Evolutionary conservation across 2,888 invertebrate genomes (phyloP).

Genomic region (Pogonocherus hispidulus): DNA sequence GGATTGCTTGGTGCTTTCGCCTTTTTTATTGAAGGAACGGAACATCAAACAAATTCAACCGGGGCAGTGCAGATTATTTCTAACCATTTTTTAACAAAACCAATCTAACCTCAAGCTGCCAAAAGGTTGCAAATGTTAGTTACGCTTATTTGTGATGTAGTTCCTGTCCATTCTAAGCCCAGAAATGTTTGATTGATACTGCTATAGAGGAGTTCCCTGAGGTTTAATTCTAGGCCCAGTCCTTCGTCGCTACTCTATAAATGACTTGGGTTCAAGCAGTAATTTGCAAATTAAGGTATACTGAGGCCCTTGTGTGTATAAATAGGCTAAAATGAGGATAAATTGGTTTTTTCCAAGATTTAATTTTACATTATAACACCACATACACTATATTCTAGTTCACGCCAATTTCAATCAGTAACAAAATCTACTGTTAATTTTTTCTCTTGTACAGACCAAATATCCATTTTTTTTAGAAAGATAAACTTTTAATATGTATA

Average conservation of each 20-base stretch:
- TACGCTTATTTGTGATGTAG: too few species aligned
- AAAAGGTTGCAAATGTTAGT: conserved; percentile 4
- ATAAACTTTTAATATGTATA: conserved; percentile 66
- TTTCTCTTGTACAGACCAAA: conserved; percentile 62
- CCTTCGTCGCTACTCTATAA: conserved; percentile 16
- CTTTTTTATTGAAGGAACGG: conserved; percentile 56
- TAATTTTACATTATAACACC: conserved; percentile 59
- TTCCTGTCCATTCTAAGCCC: conserved; percentile 41
- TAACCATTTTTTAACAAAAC: conserved; percentile 51
- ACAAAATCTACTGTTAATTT: conserved; percentile 65
- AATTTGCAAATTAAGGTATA: background rate
- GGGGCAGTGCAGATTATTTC: conserved; percentile 61
- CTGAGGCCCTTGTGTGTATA: background rate
- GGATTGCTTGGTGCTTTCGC: conserved; percentile 30
- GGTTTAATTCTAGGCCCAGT: conserved; percentile 50
- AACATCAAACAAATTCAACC: conserved; percentile 56
- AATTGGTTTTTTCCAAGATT: conserved; percentile 43
- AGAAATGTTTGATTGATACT: conserved; percentile 44
- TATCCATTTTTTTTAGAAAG: conserved; percentile 64
- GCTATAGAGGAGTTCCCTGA: conserved; percentile 48
- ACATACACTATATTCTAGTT: conserved; percentile 64
- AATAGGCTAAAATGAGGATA: conserved; percentile 43
- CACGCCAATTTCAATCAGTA: conserved; percentile 66
- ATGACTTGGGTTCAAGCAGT: conserved; percentile 7
- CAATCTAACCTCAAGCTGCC: conserved; percentile 49